Conservation (phyloP, 1,140 invertebrate species). For the Cyrtorhinus lividipennis region DNA sequence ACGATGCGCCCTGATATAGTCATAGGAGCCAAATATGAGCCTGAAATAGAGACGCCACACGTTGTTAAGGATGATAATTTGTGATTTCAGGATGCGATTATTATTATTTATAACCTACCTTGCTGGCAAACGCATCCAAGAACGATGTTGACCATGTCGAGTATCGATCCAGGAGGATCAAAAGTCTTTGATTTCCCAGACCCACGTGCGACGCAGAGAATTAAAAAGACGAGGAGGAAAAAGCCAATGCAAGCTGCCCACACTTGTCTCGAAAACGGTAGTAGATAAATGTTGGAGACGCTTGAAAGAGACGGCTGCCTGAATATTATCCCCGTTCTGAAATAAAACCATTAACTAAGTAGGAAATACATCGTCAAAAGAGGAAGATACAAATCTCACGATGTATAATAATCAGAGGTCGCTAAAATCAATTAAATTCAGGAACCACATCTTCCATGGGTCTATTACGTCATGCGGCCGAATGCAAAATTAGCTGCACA, state of each 20-base stretch:
- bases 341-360: neutral
- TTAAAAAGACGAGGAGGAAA: neutral
- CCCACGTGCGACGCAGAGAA: neutral
- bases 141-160: neutral
- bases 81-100: too few relatives aligned
- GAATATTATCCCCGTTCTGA: neutral
- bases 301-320: neutral
- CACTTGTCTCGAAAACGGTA: neutral
- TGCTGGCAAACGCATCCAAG: slow-evolving; percentile 38
- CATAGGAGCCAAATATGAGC: slow-evolving; percentile 33
- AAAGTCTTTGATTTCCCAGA: neutral
- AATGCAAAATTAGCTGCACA: too few relatives aligned
- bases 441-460: too few relatives aligned
- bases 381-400: too few relatives aligned
- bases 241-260: neutral
- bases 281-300: neutral
- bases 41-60: too few relatives aligned
- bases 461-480: too few relatives aligned
- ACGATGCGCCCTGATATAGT: slow-evolving; percentile 35
- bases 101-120: slow-evolving; percentile 30
- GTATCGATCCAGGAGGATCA: neutral
- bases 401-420: too few relatives aligned
- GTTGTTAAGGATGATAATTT: too few relatives aligned
- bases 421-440: too few relatives aligned
- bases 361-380: neutral